phyloP scores from a whole-genome alignment of 2,113 vertebrate species.

The Cottus gobio region DNA sequence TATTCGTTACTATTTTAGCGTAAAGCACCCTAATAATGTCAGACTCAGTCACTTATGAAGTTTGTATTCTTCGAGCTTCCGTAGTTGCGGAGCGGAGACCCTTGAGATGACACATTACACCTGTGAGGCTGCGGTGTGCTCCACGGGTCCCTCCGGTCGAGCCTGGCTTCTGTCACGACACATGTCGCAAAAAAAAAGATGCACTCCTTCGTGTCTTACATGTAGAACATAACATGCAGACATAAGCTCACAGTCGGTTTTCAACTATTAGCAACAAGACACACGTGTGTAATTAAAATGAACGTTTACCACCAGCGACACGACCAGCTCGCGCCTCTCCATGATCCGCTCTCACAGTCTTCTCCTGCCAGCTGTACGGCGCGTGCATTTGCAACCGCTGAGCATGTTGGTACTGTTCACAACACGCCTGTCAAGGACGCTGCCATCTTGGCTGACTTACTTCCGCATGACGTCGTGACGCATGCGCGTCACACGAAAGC shows the following conservation, averaged over 20 bases:
- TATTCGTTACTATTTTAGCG: too few species aligned
- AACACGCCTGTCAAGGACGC: slow-evolving; percentile 78
- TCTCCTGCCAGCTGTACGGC: not conserved
- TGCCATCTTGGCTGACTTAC: slow-evolving; percentile 74
- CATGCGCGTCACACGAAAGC: not conserved
- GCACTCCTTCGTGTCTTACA: rapidly evolving
- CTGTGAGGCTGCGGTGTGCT: not conserved
- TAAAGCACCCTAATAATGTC: not conserved
- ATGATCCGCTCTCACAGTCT: slow-evolving; percentile 59
- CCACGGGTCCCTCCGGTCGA: not conserved
- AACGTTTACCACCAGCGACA: slow-evolving; percentile 79
- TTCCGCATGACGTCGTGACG: slow-evolving; percentile 65
- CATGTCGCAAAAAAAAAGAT: too few species aligned
- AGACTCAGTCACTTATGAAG: not conserved
- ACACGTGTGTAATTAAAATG: not conserved
- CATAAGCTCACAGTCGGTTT: not conserved
- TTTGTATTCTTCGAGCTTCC: not conserved
- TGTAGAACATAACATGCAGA: not conserved
- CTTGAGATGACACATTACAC: not conserved
- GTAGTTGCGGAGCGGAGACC: too few species aligned
- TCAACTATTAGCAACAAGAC: not conserved
- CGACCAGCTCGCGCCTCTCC: slow-evolving; percentile 78
- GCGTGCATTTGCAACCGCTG: not conserved
- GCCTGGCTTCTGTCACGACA: not conserved
- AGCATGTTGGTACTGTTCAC: slow-evolving; percentile 18